Conservation (phyloP, 2,888 invertebrate genomes). For the Celastrina argiolus region DNA sequence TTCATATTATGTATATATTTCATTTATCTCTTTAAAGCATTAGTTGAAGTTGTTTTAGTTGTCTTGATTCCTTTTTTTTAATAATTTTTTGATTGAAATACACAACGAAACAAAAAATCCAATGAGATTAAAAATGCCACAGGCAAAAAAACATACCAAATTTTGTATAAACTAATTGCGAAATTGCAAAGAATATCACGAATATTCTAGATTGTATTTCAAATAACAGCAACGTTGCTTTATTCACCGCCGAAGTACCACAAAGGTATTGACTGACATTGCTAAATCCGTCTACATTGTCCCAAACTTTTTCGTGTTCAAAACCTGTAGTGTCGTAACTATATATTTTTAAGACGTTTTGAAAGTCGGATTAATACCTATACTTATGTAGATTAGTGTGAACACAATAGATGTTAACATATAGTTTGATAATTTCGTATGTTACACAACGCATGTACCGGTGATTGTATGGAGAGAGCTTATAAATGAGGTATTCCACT, state of each 20-base stretch:
- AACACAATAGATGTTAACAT: constrained; percentile 70
- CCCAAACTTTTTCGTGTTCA: constrained; percentile 44
- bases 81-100: no score
- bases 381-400: constrained; percentile 74
- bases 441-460: constrained; percentile 67
- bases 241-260: neutral
- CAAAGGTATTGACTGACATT: constrained; percentile 21
- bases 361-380: constrained; percentile 75
- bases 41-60: neutral
- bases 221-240: neutral
- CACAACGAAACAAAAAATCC: no score
- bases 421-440: constrained; percentile 63
- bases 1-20: neutral
- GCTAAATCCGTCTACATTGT: constrained; percentile 40
- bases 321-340: constrained; percentile 52
- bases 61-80: no score
- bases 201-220: neutral
- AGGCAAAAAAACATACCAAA: neutral
- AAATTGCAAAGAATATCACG: no score
- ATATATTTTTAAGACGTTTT: constrained; percentile 63
- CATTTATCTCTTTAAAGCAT: neutral
- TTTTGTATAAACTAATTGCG: no score
- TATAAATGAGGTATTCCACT: constrained; percentile 68
- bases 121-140: no score
- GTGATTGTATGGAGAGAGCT: constrained; percentile 63